phyloP scores from a whole-genome alignment of 2,113 vertebrate species.

The Zosterops borbonicus region DNA sequence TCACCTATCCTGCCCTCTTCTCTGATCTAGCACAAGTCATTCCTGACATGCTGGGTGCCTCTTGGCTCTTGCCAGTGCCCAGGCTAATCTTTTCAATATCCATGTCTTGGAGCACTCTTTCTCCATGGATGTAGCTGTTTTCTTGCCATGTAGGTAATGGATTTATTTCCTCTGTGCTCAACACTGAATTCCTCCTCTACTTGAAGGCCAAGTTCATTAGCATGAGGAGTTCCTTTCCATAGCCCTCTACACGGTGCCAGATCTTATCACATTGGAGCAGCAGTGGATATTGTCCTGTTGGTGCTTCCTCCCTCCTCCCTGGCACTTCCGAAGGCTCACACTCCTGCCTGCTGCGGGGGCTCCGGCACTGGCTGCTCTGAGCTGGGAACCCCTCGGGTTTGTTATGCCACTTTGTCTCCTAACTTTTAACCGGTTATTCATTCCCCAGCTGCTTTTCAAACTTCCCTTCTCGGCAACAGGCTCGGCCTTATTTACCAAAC shows the following conservation, averaged over 20 bases:
- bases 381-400: constrained; percentile 7
- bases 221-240: neutral
- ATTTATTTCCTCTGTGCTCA: neutral
- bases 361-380: neutral
- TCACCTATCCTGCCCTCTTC: neutral
- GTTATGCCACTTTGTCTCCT: constrained; percentile 56
- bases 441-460: constrained; percentile 62
- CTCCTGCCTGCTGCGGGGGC: neutral
- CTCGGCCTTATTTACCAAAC: constrained; percentile 66
- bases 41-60: neutral
- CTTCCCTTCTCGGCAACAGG: constrained; percentile 33
- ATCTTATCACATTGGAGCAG: neutral
- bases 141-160: neutral
- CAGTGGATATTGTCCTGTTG: neutral
- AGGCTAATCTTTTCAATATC: neutral
- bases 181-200: neutral
- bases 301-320: neutral
- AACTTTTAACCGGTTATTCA: constrained; percentile 63
- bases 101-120: fast-evolving
- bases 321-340: neutral
- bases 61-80: neutral
- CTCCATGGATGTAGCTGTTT: neutral
- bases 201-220: neutral
- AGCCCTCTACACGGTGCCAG: neutral
- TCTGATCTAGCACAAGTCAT: neutral